phyloP scores from a whole-genome alignment of 2,797 vertebrate genomes.

The Sebastiscus albofasciatus region DNA sequence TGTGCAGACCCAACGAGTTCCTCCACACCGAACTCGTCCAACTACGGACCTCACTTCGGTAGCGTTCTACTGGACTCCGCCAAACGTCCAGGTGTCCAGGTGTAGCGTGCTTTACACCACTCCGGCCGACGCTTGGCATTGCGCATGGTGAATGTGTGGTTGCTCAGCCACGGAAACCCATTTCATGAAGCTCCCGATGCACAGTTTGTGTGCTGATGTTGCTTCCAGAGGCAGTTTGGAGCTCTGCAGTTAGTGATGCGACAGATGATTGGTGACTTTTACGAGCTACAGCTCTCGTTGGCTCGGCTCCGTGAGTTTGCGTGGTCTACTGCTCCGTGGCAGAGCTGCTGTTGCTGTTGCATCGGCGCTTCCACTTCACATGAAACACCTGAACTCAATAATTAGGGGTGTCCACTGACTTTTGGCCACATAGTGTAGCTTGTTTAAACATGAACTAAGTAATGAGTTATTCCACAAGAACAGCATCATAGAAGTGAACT shows the following conservation, averaged over 20 bases:
- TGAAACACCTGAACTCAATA: neutral
- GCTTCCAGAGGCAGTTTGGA: neutral
- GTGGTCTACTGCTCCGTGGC: accelerated
- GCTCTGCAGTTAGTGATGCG: no score
- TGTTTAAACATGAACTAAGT: neutral
- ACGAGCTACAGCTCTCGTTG: no score
- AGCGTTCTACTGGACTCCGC: neutral
- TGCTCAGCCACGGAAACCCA: neutral
- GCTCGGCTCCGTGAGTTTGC: no score
- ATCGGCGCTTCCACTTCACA: no score
- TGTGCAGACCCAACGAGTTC: neutral
- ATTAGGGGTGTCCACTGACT: neutral
- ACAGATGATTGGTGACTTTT: no score
- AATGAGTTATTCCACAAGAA: neutral
- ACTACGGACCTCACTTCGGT: neutral
- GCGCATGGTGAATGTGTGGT: neutral
- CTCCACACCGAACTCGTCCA: neutral
- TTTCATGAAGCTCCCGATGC: neutral
- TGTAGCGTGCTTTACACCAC: neutral
- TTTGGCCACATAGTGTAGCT: neutral
- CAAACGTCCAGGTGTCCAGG: neutral
- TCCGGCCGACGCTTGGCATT: neutral
- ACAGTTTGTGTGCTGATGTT: neutral
- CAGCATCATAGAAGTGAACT: neutral
- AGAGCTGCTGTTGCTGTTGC: no score